Evolutionary conservation across 2,797 vertebrate species (phyloP), one percentile per base, ranked within the genome.

Genomic region (Chlorospingus flavigularis): DNA sequence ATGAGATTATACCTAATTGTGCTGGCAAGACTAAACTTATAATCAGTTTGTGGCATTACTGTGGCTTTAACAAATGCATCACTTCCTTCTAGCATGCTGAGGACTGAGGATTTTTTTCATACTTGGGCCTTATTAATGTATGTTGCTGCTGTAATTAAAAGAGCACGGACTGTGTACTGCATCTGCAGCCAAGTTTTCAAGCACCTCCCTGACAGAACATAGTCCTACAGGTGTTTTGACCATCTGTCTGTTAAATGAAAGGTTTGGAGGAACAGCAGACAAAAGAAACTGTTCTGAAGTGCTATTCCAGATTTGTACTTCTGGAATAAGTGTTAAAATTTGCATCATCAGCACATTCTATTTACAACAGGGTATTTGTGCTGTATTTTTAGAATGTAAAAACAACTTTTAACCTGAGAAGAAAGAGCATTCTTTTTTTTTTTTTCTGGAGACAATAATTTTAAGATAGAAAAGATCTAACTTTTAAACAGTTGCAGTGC

Each of bases 41-140:
- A 85, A 94, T 93, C 61, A 79, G 60, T 92, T 93, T 86, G 92
- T 96, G 86, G 90, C 51, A 25, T 87, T 94, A 42, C 37, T 82
- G 39, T 79, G 88, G 84, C 93, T 92, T 92, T 80, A 47, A 25
- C 28, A 94, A 85, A 39, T 85, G 89, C 68, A 83, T 95, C 84
- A 73, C 78, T 87, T 97, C 94, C 94, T 92, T 1, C 14, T 85
- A 91, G 81, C 62, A 28, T 13, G 33, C 42, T 60, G 60, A 92
- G 54, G 75, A 89, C 68, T 14, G 26, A 10, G 63, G 16, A 39
- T 92, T 63, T 93, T 86, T 92, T 94, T 93, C 72, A 65, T 92
- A 28, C 86, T 93, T 89, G 61, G 48, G 28, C 84, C 53, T 89
- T 75, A 91, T 26, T 93, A 89, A 66, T 73, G 37, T 37, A 9